Evolutionary conservation across 1,140 invertebrate species (phyloP), one percentile per base, ranked within the genome.

Genomic region (Lordiphosa clarofinis): DNA sequence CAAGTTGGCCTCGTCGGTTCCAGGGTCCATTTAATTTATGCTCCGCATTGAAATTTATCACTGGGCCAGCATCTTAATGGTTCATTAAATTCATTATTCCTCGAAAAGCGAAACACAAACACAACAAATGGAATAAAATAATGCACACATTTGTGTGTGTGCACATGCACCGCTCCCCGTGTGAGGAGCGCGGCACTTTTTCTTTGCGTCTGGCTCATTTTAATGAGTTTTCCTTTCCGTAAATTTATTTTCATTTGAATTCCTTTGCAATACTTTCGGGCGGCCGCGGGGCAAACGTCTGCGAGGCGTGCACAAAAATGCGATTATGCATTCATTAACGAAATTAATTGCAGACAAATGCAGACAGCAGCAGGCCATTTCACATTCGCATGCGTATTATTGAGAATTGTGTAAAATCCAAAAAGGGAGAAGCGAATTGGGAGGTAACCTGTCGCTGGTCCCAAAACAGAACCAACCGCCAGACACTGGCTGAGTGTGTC

Each of bases 171-270:
- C 55, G 39, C 54, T 39, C 11, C 37, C 8, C 28, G 52, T 56
- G 52, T 47, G 37, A 28, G 53, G 31, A 24, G 55, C 28, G n/a
- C 7, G 6, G 9, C 10, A 36, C 35, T 19, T 28, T 39, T 54
- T 57, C 40, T 62, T 73, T 64, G 57, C 67, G 78, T 61, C 78
- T 76, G 78, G 56, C 63, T 62, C 59, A 60, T 81, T 81, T 81
- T 81, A 81, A 81, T 81, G 78, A 81, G 76, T 76, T 81, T 84
- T 81, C 78, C 76, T 82, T 81, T 81, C 69, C 76, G 76, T 81
- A 84, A 81, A 81, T 81, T 81, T 81, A 81, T 81, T 81, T 82
- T 81, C 72, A 81, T 81, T 81, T 81, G 76, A 81, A 81, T 81
- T 81, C 78, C 72, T 81, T 73, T 72, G 68, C 53, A 75, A 69